A percentile compares a stretch with the other conserved stretches of the same genome.
Evolutionary conservation across 2,797 vertebrate genomes (phyloP).

Genomic region (Megaceryle alcyon): DNA sequence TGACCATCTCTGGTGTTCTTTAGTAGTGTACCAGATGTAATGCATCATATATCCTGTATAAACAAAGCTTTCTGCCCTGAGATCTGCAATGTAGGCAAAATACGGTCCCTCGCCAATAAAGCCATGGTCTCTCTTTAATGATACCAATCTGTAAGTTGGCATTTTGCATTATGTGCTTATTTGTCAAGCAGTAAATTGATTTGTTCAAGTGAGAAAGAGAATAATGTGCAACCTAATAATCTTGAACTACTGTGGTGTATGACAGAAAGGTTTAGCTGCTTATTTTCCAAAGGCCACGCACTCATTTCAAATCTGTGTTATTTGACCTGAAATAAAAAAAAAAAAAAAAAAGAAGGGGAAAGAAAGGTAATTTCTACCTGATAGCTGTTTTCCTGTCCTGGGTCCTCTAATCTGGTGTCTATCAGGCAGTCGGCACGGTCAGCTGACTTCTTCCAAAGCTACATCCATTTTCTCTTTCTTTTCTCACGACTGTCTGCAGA

Average conservation of each 20-base stretch:
- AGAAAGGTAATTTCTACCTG: constrained; percentile 8
- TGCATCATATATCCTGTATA: neutral
- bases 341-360: neutral
- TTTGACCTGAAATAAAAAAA: neutral
- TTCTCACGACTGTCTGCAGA: neutral
- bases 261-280: constrained; percentile 39
- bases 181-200: constrained; percentile 73
- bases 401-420: neutral
- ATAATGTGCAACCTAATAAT: constrained; percentile 13
- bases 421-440: neutral
- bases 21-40: neutral
- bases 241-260: neutral
- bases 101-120: constrained; percentile 43
- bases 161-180: constrained; percentile 66
- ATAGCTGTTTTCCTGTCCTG: neutral
- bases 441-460: neutral
- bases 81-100: neutral
- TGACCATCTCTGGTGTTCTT: neutral
- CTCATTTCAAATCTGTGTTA: constrained; percentile 13
- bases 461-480: neutral
- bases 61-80: constrained; percentile 53
- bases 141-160: constrained; percentile 62
- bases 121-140: constrained; percentile 47
- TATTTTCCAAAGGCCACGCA: constrained; percentile 22
- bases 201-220: constrained; percentile 42